phyloP scores from a whole-genome alignment of 2,797 vertebrate genomes.

The Halcyon badia region DNA sequence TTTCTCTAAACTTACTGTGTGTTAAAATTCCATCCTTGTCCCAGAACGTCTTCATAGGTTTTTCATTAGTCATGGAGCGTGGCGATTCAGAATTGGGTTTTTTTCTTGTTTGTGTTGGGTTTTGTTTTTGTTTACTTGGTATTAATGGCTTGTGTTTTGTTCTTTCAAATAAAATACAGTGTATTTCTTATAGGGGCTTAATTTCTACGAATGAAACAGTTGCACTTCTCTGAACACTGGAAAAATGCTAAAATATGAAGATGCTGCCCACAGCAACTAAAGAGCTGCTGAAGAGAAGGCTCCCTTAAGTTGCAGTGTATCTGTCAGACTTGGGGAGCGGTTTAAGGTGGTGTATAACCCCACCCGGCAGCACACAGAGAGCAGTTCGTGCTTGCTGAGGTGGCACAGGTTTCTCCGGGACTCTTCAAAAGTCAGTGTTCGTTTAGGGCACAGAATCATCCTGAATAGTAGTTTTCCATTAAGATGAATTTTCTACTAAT shows the following conservation, averaged over 20 bases:
- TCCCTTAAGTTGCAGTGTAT: background rate
- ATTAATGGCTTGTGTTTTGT: background rate
- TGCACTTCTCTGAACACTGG: background rate
- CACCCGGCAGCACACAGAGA: background rate
- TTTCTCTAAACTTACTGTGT: background rate
- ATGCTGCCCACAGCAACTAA: background rate
- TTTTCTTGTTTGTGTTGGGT: accelerated
- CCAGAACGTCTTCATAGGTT: background rate
- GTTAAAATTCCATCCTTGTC: background rate
- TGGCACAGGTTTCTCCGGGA: background rate
- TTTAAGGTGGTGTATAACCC: background rate
- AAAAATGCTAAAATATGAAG: background rate
- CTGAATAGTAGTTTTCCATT: background rate
- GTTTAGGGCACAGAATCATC: background rate
- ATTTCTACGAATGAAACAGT: background rate
- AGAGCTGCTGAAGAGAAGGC: background rate
- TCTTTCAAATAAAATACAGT: background rate
- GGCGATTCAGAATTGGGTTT: background rate
- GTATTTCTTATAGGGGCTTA: background rate
- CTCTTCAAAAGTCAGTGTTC: background rate
- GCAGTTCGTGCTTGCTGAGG: background rate
- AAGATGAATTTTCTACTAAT: background rate
- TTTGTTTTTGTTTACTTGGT: background rate
- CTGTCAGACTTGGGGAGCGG: background rate
- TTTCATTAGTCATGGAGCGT: background rate